A percentile compares a stretch with the other conserved stretches of the same genome.
phyloP scores from a whole-genome alignment of 2,888 invertebrate genomes.

The Chelonus formosanus region DNA sequence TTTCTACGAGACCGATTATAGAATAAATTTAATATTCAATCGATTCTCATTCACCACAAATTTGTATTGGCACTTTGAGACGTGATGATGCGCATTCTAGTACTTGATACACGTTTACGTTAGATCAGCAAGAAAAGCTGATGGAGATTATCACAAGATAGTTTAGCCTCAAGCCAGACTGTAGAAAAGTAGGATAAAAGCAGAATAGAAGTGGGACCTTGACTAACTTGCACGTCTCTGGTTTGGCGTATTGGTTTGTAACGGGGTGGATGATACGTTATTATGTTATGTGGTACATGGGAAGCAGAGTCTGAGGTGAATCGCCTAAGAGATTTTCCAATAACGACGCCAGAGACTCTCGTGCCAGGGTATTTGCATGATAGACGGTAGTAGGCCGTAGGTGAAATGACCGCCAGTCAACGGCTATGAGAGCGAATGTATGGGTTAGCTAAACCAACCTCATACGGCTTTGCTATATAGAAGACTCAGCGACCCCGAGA shows the following conservation, averaged over 20 bases:
- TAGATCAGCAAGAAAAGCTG: neutral
- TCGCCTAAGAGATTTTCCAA: conserved; percentile 34
- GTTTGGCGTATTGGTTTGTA: conserved; percentile 41
- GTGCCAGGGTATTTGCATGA: conserved; percentile 36
- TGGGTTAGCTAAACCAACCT: neutral
- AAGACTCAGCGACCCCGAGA: too few relatives aligned
- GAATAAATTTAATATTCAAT: conserved; percentile 11
- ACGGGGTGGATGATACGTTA: conserved; percentile 42
- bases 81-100: conserved; percentile 12
- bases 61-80: neutral
- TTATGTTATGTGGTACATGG: conserved; percentile 45
- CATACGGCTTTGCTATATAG: neutral
- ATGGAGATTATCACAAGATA: conserved; percentile 5
- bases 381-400: conserved; percentile 32
- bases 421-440: conserved; percentile 4
- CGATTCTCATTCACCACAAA: neutral
- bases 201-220: conserved; percentile 5
- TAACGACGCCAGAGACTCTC: conserved; percentile 31
- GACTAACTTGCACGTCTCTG: conserved; percentile 25
- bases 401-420: conserved; percentile 21
- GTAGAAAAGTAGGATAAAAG: conserved; percentile 1
- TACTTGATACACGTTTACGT: too few relatives aligned
- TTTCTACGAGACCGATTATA: conserved; percentile 1
- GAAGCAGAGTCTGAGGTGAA: conserved; percentile 32
- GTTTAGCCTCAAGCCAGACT: conserved; percentile 3